A percentile compares a stretch with the other conserved stretches of the same genome.
phyloP scores from a whole-genome alignment of 2,113 vertebrate species.

The Prolemur simus region DNA sequence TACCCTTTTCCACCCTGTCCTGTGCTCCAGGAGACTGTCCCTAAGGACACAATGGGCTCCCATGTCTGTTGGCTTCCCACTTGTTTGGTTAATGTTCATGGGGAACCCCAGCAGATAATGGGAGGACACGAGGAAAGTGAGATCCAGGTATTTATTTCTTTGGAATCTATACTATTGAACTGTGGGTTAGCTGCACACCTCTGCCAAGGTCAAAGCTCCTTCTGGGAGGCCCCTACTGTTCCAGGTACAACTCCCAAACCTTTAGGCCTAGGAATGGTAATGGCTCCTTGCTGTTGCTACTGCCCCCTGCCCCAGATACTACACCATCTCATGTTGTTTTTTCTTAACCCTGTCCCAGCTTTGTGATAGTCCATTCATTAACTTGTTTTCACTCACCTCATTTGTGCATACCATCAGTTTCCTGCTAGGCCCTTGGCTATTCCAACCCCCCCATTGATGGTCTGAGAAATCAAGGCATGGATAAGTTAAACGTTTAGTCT shows the following conservation, averaged over 20 bases:
- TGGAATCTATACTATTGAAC: neutral
- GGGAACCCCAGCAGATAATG: neutral
- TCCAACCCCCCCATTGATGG: neutral
- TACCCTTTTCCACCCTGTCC: neutral
- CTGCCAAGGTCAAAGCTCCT: neutral
- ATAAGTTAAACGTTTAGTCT: neutral
- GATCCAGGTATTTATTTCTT: neutral
- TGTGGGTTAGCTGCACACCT: neutral
- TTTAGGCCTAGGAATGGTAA: neutral
- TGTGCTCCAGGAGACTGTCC: neutral
- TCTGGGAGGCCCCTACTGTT: neutral
- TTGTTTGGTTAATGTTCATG: neutral
- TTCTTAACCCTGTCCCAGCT: neutral
- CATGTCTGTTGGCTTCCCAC: neutral
- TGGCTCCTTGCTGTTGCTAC: neutral
- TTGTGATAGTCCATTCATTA: neutral
- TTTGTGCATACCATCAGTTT: neutral
- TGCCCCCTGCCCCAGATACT: neutral
- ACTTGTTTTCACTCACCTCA: neutral
- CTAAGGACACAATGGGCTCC: neutral
- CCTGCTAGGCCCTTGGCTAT: neutral
- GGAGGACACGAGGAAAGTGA: neutral
- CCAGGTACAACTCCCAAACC: neutral
- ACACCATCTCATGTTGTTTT: neutral
- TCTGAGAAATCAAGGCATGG: neutral